These are phyloP conservation scores for Lepidurus couesii DNA, from an alignment of 1,140 invertebrate genomes.

Conservation along the genomic window DNA sequence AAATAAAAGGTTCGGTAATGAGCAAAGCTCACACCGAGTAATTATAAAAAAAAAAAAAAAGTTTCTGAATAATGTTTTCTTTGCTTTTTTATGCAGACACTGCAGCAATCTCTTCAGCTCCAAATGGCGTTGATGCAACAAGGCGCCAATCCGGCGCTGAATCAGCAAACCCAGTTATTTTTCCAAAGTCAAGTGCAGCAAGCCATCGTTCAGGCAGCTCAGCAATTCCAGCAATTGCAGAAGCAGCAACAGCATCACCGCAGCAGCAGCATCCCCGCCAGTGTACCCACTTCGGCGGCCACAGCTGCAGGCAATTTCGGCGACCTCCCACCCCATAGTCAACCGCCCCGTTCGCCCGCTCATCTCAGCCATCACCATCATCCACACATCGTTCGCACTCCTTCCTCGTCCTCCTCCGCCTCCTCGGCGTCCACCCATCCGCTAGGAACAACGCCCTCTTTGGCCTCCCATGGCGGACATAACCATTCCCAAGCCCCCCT, in stretches of 20 bases:
- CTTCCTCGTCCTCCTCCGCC: slow-evolving; percentile 36
- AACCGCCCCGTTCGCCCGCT: slow-evolving; percentile 35
- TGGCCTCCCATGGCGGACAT: slow-evolving; percentile 28
- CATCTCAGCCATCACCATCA: slow-evolving; percentile 25
- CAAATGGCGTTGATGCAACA: slow-evolving; percentile 62
- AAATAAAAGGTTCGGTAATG: no score
- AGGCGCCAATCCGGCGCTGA: slow-evolving; percentile 50
- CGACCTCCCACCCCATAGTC: slow-evolving; percentile 34
- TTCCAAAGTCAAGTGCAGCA: slow-evolving; percentile 75
- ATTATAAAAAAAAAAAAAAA: no score
- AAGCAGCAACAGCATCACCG: slow-evolving; percentile 58
- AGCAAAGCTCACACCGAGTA: no score
- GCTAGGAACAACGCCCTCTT: slow-evolving; percentile 13
- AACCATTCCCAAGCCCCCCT: slow-evolving; percentile 42
- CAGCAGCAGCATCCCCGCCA: slow-evolving; percentile 39
- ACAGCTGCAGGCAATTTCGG: slow-evolving; percentile 40
- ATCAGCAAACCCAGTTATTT: slow-evolving; percentile 64
- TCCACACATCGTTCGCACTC: slow-evolving; percentile 29
- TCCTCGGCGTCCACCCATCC: slow-evolving; percentile 36
- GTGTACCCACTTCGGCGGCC: slow-evolving; percentile 37
- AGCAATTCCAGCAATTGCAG: slow-evolving; percentile 71
- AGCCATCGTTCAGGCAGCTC: slow-evolving; percentile 71
- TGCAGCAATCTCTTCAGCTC: slow-evolving; percentile 58
- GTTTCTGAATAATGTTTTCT: neutral
- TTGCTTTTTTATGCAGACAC: slow-evolving; percentile 42